Conservation (phyloP, 2,113 vertebrate genomes). For the Caracal caracal region DNA sequence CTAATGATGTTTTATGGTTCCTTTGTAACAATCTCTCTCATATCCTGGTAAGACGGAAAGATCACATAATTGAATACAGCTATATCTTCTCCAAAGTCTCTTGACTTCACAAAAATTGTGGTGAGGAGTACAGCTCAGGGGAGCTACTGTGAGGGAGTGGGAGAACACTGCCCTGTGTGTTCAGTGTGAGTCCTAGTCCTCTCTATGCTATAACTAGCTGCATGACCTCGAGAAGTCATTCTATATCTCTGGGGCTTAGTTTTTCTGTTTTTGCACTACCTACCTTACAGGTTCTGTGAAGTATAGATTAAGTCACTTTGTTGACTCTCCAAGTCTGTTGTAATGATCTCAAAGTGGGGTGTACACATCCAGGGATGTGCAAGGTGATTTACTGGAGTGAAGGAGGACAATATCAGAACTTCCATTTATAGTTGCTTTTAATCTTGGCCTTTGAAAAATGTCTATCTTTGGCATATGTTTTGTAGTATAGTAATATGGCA, state of each 20-base stretch:
- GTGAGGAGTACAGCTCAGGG: not conserved
- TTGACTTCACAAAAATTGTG: not conserved
- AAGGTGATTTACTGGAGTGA: not conserved
- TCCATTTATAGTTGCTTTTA: not conserved
- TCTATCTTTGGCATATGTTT: constrained; percentile 5
- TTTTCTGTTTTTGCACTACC: not conserved
- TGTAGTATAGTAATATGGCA: not conserved
- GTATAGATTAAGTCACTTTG: not conserved
- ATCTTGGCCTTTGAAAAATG: not conserved
- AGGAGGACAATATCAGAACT: not conserved
- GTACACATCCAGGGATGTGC: not conserved
- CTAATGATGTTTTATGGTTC: not conserved
- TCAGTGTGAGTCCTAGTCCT: not conserved
- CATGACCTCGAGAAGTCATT: not conserved
- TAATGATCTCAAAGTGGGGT: not conserved
- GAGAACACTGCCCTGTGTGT: not conserved
- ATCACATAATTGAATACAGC: not conserved
- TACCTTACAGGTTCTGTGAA: not conserved
- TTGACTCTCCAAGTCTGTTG: not conserved
- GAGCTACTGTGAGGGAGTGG: not conserved
- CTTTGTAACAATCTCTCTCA: constrained; percentile 19
- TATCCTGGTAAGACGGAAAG: not conserved
- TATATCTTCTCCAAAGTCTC: not conserved
- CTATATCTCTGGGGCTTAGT: not conserved
- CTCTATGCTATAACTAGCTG: not conserved